Conservation (phyloP, 1,140 invertebrate species). For the Amphibalanus amphitrite region DNA sequence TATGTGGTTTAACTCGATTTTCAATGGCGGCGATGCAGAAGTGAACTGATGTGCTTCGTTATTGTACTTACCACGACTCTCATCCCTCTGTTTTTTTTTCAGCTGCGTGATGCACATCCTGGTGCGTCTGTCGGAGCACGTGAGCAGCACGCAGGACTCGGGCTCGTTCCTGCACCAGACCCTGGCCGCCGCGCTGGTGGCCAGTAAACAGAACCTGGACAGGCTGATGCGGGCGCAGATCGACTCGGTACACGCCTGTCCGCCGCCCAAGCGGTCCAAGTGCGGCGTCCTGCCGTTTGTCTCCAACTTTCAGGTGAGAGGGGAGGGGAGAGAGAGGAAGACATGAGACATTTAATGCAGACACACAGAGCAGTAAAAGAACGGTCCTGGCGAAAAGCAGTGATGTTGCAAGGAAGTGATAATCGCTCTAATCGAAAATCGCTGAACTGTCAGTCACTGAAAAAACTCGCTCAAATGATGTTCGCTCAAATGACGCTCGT, state of each 20-base stretch:
- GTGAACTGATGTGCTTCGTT: too few relatives aligned
- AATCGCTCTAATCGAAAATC: too few relatives aligned
- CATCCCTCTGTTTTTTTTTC: too few relatives aligned
- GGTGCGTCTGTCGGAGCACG: slow-evolving; percentile 54
- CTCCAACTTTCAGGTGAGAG: slow-evolving; percentile 56
- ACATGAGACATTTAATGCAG: slow-evolving; percentile 9
- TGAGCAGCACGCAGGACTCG: slow-evolving; percentile 73
- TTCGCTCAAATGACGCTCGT: background rate
- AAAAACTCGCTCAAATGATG: too few relatives aligned
- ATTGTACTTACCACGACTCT: too few relatives aligned
- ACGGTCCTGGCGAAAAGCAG: too few relatives aligned
- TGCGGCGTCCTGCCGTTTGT: slow-evolving; percentile 86
- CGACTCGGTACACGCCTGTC: slow-evolving; percentile 59
- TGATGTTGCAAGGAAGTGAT: too few relatives aligned
- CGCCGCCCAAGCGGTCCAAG: slow-evolving; percentile 49
- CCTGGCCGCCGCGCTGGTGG: slow-evolving; percentile 68
- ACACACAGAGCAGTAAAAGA: too few relatives aligned
- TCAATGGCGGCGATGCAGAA: too few relatives aligned
- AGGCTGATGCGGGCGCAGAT: slow-evolving; percentile 76
- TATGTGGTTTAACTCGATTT: too few relatives aligned
- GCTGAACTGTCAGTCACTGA: too few relatives aligned
- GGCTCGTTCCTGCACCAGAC: slow-evolving; percentile 81
- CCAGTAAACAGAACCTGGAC: slow-evolving; percentile 90
- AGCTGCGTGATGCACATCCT: slow-evolving; percentile 19
- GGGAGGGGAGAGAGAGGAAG: too few relatives aligned